phyloP scores from a whole-genome alignment of 2,888 invertebrate genomes.

The Alviniconcha strummeri region DNA sequence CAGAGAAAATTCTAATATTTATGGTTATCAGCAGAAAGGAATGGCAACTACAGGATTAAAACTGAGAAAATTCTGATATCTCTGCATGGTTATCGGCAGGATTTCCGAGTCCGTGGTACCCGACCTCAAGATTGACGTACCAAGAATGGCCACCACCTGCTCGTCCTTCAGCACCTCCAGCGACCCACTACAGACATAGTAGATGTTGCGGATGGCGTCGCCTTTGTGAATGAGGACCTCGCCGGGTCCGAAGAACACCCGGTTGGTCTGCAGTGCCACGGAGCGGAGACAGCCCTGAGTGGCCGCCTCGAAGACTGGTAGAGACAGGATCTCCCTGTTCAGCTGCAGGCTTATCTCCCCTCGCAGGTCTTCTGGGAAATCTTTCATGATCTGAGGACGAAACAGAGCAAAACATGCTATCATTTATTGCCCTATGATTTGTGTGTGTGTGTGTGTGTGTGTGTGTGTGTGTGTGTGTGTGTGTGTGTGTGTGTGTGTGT shows the following conservation, averaged over 20 bases:
- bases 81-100: no score
- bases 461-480: not conserved
- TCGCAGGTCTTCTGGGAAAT: slow-evolving; percentile 95
- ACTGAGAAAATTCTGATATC: no score
- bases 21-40: no score
- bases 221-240: slow-evolving; percentile 96
- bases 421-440: not conserved
- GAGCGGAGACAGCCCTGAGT: slow-evolving; percentile 95
- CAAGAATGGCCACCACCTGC: slow-evolving; percentile 97
- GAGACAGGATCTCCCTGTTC: slow-evolving; percentile 92
- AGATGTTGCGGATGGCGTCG: slow-evolving; percentile 93
- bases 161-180: slow-evolving; percentile 97
- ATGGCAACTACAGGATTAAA: no score
- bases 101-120: not conserved
- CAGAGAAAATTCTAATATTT: no score
- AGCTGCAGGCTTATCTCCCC: slow-evolving; percentile 97
- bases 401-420: not conserved
- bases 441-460: not conserved
- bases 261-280: slow-evolving; percentile 91
- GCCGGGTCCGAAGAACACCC: slow-evolving; percentile 96
- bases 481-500: not conserved
- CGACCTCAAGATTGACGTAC: slow-evolving; percentile 77
- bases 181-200: slow-evolving; percentile 96
- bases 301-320: slow-evolving; percentile 95
- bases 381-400: slow-evolving; percentile 77